Evolutionary conservation across 2,888 invertebrate genomes (phyloP).

Genomic region (Mesorhabditis spiculigera): DNA sequence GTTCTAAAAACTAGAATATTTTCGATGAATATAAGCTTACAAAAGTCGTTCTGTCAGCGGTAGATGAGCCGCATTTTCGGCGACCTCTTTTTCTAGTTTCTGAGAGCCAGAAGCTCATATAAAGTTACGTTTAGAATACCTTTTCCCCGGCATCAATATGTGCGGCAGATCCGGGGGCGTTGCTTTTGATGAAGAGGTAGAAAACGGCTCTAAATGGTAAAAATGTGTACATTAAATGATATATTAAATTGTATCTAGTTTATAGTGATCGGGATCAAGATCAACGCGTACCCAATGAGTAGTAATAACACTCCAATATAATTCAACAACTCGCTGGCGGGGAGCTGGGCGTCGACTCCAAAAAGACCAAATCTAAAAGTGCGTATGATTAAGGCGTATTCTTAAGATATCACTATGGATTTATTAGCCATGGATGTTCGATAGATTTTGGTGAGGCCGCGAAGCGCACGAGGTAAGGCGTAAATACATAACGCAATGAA

Average conservation of each 20-base stretch:
- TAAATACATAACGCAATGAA: too few species aligned
- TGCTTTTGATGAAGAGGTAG: conserved; percentile 37
- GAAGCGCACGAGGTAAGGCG: too few species aligned
- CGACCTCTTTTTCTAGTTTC: conserved; percentile 11
- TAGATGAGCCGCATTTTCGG: conserved; percentile 1
- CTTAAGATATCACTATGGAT: too few species aligned
- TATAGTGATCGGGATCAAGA: not conserved
- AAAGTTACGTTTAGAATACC: not conserved
- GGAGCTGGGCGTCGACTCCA: conserved; percentile 27
- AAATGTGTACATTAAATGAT: not conserved
- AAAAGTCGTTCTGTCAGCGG: conserved; percentile 9
- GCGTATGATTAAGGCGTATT: too few species aligned
- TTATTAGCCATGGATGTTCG: too few species aligned
- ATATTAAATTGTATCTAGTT: not conserved
- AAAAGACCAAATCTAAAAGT: conserved; percentile 37
- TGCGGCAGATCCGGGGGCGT: conserved; percentile 9
- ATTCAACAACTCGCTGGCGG: conserved; percentile 30
- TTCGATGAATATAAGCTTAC: conserved; percentile 9
- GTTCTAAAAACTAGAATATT: conserved; percentile 54
- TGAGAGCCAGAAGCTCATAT: not conserved
- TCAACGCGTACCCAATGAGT: conserved; percentile 28
- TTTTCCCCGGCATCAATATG: too few species aligned
- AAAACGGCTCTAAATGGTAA: conserved; percentile 26
- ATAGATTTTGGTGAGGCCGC: too few species aligned
- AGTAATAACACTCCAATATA: conserved; percentile 32